These are phyloP conservation scores for Iselma pallidipennis DNA, from an alignment of 2,888 invertebrate genomes.

Conservation along the genomic window DNA sequence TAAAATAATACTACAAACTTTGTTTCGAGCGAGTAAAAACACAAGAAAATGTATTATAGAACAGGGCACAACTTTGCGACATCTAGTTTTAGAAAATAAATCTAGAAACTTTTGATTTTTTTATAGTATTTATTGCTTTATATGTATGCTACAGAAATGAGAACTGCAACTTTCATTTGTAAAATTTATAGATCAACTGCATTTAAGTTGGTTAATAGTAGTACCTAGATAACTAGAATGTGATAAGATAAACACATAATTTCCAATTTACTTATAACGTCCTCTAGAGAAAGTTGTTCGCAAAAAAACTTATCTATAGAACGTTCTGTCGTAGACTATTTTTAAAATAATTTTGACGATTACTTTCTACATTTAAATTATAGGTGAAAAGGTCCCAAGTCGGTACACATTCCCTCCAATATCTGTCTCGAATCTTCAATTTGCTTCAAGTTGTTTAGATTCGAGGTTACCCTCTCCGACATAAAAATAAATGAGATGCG, in stretches of 20 bases:
- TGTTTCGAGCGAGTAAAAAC: not conserved
- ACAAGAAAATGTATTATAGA: not conserved
- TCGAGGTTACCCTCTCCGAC: not conserved
- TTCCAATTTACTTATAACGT: no score
- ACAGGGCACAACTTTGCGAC: not conserved
- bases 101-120: not conserved
- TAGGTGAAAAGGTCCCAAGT: not conserved
- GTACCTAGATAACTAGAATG: no score
- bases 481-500: slow-evolving; percentile 2
- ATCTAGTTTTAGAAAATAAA: not conserved
- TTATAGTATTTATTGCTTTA: not conserved
- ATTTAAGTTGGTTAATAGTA: no score
- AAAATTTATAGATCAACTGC: no score
- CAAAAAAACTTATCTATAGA: no score
- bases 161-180: no score
- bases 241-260: no score
- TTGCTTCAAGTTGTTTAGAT: not conserved
- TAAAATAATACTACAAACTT: not conserved
- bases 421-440: not conserved
- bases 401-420: not conserved
- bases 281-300: no score
- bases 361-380: not conserved
- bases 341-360: no score
- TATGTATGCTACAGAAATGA: not conserved
- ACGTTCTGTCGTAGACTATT: no score